Evolutionary conservation across 1,140 invertebrate species (phyloP).

Genomic region (Bradysia coprophila): DNA sequence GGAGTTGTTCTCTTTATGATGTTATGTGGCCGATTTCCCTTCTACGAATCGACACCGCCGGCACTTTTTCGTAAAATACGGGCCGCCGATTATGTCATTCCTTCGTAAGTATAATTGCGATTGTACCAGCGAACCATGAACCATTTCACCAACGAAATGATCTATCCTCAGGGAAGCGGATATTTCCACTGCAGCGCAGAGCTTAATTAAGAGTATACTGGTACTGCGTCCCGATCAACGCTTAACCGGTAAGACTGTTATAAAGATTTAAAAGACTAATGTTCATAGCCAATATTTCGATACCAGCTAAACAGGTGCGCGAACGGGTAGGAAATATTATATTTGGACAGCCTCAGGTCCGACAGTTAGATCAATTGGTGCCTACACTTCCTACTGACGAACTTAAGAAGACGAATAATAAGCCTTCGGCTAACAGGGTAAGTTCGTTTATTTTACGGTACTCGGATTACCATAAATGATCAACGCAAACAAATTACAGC

Average conservation of each 20-base stretch:
- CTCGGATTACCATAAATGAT: too few species aligned
- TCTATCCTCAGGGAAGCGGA: not conserved
- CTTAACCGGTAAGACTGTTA: too few species aligned
- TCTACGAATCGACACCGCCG: conserved; percentile 58
- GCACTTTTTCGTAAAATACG: conserved; percentile 68
- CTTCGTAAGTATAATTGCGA: conserved; percentile 29
- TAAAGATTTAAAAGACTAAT: too few species aligned
- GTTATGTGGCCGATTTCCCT: conserved; percentile 76
- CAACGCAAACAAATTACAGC: too few species aligned
- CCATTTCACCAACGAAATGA: not conserved
- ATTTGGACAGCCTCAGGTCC: not conserved
- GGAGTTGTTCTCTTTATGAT: conserved; percentile 70
- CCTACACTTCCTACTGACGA: not conserved
- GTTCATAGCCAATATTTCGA: too few species aligned
- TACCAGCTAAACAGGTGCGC: not conserved
- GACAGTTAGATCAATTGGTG: not conserved
- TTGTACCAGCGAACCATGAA: not conserved
- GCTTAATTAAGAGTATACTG: not conserved
- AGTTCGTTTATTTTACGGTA: too few species aligned
- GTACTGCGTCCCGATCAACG: not conserved
- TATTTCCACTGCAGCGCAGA: not conserved
- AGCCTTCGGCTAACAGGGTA: too few species aligned
- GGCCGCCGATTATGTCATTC: conserved; percentile 42
- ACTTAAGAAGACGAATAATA: too few species aligned
- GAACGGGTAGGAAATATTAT: not conserved